Evolutionary conservation across 2,113 vertebrate species (phyloP), one percentile per base, ranked within the genome.

Genomic region (Salvelinus fontinalis): DNA sequence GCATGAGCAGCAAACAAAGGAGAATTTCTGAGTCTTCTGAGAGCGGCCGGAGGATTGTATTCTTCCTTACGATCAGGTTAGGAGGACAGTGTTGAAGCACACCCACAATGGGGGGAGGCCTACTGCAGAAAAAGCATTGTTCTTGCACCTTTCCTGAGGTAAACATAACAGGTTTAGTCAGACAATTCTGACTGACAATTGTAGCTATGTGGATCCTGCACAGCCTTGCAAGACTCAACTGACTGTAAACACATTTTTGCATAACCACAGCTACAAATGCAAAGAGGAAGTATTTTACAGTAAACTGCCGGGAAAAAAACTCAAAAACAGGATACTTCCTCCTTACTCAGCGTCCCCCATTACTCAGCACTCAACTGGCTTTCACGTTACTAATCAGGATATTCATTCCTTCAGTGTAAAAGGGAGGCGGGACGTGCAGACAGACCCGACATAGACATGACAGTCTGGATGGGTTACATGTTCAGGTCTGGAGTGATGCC

Each of bases 351-450:
- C n/a, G 1, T 11, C 11, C 11, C 39, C 9, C 39, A 44, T 11
- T 2, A 44, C 39, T 44, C 39, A 11, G 39, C 39, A 44, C 39
- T 44, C 39, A 44, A 44, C 39, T 44, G 39, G 39, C 39, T 44
- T 44, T 3, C 8, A 2, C 5, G 0, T 4, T 14, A 20, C 1
- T 20, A 2, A 57, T 57, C 2, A 5, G 54, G 16, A 57, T 20
- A 4, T 20, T 5, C 16, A 57, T 16, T 57, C 54, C 14, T 20
- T 4, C 1, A 48, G 49, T 48, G 9, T 44, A 67, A 60, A 85
- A 80, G 72, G 75, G 48, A 75, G 71, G 67, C 81, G 83, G 7
- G 60, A 79, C 64, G n/a, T n/a, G 14, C 67, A 14, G 5, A 12
- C 7, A 64, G 67, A 18, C 18, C 2, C 2, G 66, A 68, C 51